Evolutionary conservation across 2,113 vertebrate genomes (phyloP).

Genomic region (Gracilinanus agilis): DNA sequence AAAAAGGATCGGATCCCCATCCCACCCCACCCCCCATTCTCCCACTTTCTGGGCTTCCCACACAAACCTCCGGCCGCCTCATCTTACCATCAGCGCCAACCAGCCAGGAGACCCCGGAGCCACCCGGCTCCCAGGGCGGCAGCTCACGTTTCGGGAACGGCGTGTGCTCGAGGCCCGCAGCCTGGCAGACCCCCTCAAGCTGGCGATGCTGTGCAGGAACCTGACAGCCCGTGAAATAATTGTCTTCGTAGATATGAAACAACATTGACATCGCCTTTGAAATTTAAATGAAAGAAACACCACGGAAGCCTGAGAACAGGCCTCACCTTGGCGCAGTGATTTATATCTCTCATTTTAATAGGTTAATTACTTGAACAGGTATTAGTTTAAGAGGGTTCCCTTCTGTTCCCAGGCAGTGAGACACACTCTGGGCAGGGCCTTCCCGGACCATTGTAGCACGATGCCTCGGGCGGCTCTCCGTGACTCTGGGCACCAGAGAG

Average conservation of each 20-base stretch:
- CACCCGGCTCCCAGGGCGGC: constrained; percentile 54
- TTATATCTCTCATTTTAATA: constrained; percentile 73
- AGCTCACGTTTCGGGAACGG: constrained; percentile 52
- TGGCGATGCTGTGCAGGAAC: constrained; percentile 76
- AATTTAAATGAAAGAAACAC: constrained; percentile 78
- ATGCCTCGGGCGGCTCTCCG: constrained; percentile 37
- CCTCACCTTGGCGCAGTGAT: constrained; percentile 63
- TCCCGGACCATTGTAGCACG: constrained; percentile 35
- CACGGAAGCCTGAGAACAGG: constrained; percentile 51
- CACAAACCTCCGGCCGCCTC: constrained; percentile 12
- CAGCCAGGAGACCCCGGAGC: constrained; percentile 57
- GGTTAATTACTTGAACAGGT: constrained; percentile 77
- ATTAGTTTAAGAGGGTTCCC: constrained; percentile 72
- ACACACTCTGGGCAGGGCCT: neutral
- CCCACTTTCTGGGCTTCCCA: neutral
- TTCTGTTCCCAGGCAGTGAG: constrained; percentile 63
- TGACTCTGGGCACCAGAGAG: constrained; percentile 38
- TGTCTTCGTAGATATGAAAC: constrained; percentile 64
- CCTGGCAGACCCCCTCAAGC: constrained; percentile 64
- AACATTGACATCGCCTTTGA: constrained; percentile 75
- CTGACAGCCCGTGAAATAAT: constrained; percentile 67
- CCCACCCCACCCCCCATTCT: neutral
- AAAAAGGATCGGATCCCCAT: neutral
- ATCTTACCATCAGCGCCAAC: constrained; percentile 55
- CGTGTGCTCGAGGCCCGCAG: constrained; percentile 60